Percentiles rank a stretch among this genome's conserved stretches.
Conservation (phyloP, 2,113 vertebrate genomes). For the Pelobates fuscus region DNA sequence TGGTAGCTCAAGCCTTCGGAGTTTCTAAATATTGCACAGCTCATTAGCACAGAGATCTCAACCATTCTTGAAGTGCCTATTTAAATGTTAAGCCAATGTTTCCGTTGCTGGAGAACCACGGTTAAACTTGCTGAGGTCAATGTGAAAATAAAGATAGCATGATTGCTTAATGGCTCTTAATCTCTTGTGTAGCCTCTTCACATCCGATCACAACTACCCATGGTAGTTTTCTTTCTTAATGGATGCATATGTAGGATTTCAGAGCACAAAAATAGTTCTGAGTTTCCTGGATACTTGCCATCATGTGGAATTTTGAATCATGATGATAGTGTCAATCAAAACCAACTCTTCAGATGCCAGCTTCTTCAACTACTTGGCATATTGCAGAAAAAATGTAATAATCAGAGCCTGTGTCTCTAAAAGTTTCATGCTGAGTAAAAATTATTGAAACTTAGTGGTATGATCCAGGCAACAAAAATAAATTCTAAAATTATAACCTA, state of each 20-base stretch:
- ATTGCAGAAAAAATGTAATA: slow-evolving; percentile 58
- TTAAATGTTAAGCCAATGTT: slow-evolving; percentile 27
- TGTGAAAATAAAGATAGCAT: slow-evolving; percentile 15
- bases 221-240: background rate
- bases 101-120: background rate
- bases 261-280: background rate
- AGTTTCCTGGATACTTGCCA: background rate
- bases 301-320: background rate
- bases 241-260: background rate
- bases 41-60: slow-evolving; percentile 25
- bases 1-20: background rate
- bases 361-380: background rate
- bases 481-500: too few species aligned
- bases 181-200: slow-evolving; percentile 2
- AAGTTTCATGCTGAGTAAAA: slow-evolving; percentile 68
- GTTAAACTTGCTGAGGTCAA: slow-evolving; percentile 26
- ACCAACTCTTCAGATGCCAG: slow-evolving; percentile 46
- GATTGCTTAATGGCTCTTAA: slow-evolving; percentile 11
- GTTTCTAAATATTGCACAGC: slow-evolving; percentile 19
- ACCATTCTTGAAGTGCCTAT: slow-evolving; percentile 18
- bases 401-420: slow-evolving; percentile 62
- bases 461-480: too few species aligned
- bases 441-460: slow-evolving; percentile 53
- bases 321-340: slow-evolving; percentile 64
- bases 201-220: background rate